Conservation (phyloP, 53 echinoderm and acorn worm species). For the Antedon mediterranea region DNA sequence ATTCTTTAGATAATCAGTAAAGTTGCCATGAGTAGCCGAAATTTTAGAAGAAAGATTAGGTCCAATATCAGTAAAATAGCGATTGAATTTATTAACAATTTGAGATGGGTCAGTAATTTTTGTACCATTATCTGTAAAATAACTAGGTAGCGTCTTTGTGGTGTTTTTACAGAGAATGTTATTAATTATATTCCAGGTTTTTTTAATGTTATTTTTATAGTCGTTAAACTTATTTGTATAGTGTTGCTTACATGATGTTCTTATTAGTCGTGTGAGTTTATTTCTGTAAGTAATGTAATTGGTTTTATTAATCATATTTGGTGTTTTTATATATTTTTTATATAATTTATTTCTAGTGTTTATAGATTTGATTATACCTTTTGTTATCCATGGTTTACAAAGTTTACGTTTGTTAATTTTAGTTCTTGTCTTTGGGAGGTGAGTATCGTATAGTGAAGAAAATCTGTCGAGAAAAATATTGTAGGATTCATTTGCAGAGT, state of each 20-base stretch:
- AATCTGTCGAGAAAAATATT: neutral
- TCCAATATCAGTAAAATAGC: neutral
- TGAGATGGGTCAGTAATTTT: neutral
- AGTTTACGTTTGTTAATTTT: neutral
- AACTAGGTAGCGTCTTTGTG: neutral
- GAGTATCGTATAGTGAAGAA: neutral
- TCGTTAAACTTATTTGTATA: neutral
- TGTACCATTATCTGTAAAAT: neutral
- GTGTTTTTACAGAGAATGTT: neutral
- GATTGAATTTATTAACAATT: neutral
- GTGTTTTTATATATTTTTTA: neutral
- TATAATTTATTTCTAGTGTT: neutral
- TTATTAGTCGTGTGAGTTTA: neutral
- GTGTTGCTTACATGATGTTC: neutral
- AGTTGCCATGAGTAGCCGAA: neutral
- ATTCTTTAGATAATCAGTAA: neutral
- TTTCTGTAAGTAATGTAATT: neutral
- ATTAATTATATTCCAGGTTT: neutral
- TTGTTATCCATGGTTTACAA: neutral
- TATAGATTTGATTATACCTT: neutral
- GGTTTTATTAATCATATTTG: neutral
- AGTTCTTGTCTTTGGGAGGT: neutral
- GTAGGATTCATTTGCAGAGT: neutral
- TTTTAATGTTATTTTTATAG: neutral
- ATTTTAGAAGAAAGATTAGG: neutral